Conservation (phyloP, 2,797 vertebrate genomes). For the Enteromius afrohamiltoni region DNA sequence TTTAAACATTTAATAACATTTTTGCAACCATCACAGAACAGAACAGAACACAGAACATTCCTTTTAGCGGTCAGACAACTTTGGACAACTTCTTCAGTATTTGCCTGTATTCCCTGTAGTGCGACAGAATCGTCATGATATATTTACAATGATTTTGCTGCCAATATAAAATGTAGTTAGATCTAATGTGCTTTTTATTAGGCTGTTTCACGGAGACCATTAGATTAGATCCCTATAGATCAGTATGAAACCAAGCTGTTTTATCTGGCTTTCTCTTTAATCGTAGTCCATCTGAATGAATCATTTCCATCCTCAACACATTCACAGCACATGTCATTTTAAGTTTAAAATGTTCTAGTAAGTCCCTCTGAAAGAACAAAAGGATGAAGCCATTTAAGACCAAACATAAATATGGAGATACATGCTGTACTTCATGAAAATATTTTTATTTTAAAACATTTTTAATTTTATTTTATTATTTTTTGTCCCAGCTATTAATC, state of each 20-base stretch:
- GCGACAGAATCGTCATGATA: not conserved
- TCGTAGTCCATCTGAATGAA: not conserved
- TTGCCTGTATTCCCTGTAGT: not conserved
- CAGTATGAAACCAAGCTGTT: not conserved
- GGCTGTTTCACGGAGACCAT: not conserved
- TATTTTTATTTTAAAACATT: not conserved
- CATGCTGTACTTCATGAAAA: not conserved
- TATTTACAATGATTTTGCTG: not conserved
- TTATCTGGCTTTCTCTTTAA: slow-evolving; percentile 12
- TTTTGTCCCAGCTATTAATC: no score
- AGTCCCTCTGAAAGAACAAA: no score
- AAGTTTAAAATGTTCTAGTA: not conserved
- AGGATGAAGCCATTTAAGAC: not conserved
- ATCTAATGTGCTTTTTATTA: not conserved
- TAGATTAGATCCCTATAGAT: not conserved
- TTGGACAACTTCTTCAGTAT: not conserved
- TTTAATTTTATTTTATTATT: not conserved
- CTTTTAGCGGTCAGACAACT: not conserved
- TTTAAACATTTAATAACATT: not conserved
- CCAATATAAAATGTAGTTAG: not conserved
- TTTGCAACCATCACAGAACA: not conserved
- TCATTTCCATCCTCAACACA: not conserved
- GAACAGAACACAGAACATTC: not conserved
- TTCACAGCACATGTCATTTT: not conserved
- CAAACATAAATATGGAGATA: not conserved